phyloP scores from a whole-genome alignment of 2,797 vertebrate genomes.

The Acrossocheilus wenchowensis region DNA sequence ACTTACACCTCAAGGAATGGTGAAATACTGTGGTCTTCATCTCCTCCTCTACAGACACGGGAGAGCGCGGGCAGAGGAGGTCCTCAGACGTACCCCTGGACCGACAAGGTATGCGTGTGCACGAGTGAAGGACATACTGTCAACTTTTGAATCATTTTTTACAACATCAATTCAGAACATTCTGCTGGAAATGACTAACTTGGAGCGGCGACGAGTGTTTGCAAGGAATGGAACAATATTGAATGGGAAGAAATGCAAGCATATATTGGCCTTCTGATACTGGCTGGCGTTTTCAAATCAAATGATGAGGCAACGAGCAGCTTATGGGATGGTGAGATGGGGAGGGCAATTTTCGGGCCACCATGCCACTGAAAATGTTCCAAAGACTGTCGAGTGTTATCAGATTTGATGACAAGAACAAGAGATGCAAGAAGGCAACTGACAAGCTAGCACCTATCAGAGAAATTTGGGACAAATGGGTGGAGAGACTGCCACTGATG shows the following conservation, averaged over 20 bases:
- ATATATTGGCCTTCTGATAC: not conserved
- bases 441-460: conserved; percentile 2
- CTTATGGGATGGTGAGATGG: not conserved
- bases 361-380: not conserved
- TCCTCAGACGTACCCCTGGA: not conserved
- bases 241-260: not conserved
- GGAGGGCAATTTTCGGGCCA: not conserved
- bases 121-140: not conserved
- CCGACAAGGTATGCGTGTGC: conserved; percentile 10
- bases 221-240: no score
- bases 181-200: not conserved
- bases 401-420: not conserved
- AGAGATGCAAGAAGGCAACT: not conserved
- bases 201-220: not conserved
- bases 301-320: not conserved
- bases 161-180: no score
- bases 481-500: not conserved
- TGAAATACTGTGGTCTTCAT: not conserved
- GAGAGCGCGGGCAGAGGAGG: not conserved
- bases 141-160: not conserved
- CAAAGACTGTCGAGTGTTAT: not conserved
- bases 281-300: not conserved
- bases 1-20: not conserved
- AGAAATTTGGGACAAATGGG: not conserved
- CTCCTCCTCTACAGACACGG: not conserved